A percentile compares a stretch with the other conserved stretches of the same genome.
Conservation (phyloP, 2,113 vertebrate species). For the Nothocercus nigrocapillus region DNA sequence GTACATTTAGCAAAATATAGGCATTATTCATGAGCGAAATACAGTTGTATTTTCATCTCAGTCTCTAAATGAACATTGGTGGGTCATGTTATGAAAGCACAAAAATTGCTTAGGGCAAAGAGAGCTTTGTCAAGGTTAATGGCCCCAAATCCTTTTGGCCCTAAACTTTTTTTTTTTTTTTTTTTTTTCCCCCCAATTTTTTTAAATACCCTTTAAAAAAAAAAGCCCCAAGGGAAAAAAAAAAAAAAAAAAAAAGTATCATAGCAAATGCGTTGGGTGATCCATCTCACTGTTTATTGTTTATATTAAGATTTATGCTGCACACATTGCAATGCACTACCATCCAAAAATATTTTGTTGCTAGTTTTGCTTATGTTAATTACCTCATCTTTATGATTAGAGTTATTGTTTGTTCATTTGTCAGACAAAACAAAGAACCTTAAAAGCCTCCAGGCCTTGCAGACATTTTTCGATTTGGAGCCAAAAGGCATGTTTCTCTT, state of each 20-base stretch:
- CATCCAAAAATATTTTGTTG: not conserved
- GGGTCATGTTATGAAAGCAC: not conserved
- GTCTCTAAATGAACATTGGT: not conserved
- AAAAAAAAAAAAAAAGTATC: not conserved
- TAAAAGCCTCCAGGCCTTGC: not conserved
- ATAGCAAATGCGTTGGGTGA: not conserved
- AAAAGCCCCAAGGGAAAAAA: not conserved
- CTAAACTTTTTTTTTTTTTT: not conserved
- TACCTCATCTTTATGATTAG: not conserved
- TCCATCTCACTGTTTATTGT: not conserved
- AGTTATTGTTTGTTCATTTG: not conserved
- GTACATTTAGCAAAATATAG: not conserved
- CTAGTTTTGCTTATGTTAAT: not conserved
- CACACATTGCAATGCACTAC: not conserved
- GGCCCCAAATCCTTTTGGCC: not conserved
- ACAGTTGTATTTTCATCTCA: not conserved
- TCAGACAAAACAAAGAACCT: not conserved
- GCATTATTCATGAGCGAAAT: not conserved
- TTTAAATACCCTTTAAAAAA: not conserved
- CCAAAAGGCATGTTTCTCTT: not conserved
- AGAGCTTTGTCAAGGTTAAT: not conserved
- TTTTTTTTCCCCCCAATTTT: not conserved
- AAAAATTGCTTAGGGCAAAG: conserved; percentile 14
- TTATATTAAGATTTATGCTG: not conserved
- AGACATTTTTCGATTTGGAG: not conserved